phyloP scores from a whole-genome alignment of 2,888 invertebrate genomes.

The Charanyca ferruginea region DNA sequence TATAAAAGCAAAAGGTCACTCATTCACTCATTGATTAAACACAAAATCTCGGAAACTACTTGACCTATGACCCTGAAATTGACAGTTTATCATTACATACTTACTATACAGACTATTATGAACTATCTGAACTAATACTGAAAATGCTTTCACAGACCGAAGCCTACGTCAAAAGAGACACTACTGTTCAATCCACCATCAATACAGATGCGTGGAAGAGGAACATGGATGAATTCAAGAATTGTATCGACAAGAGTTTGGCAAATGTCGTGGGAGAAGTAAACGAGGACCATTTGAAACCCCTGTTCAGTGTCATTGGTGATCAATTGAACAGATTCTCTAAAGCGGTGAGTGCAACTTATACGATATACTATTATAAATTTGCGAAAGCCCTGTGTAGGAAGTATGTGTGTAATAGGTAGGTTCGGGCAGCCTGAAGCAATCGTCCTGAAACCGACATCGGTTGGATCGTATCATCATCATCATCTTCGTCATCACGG shows the following conservation, averaged over 20 bases:
- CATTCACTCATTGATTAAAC: too few relatives aligned
- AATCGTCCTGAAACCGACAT: too few relatives aligned
- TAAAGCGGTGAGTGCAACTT: conserved; percentile 61
- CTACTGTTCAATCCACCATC: background rate
- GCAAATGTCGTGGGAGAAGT: conserved; percentile 77
- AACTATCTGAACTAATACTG: background rate
- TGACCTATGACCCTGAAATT: too few relatives aligned
- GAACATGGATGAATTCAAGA: conserved; percentile 78
- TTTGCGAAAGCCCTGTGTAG: too few relatives aligned
- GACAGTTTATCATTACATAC: too few relatives aligned
- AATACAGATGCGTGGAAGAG: conserved; percentile 71
- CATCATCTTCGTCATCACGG: too few relatives aligned
- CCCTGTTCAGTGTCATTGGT: conserved; percentile 77
- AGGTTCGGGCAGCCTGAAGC: too few relatives aligned
- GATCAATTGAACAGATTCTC: conserved; percentile 80
- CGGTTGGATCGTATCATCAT: too few relatives aligned
- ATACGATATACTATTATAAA: too few relatives aligned
- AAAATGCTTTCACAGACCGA: conserved; percentile 63
- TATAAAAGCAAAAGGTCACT: too few relatives aligned
- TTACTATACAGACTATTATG: background rate
- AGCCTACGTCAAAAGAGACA: conserved; percentile 73
- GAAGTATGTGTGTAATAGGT: too few relatives aligned
- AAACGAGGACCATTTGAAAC: conserved; percentile 80
- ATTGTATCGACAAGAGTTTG: conserved; percentile 79
- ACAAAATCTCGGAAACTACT: too few relatives aligned